Conservation (phyloP, 2,797 vertebrate species). For the Hybognathus amarus region DNA sequence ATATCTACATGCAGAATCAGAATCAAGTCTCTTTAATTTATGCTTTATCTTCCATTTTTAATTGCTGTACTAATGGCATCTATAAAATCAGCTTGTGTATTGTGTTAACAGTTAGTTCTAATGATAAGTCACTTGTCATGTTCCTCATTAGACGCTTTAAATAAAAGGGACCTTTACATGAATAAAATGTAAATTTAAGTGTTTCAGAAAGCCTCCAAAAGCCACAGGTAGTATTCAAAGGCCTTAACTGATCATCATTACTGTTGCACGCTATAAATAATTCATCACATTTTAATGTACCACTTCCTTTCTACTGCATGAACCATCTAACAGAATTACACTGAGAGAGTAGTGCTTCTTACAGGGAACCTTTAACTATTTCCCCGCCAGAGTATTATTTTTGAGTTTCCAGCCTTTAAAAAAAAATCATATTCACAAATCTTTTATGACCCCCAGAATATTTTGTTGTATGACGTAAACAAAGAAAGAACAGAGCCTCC, state of each 20-base stretch:
- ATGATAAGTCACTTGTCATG: neutral
- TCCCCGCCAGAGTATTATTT: neutral
- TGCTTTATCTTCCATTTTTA: neutral
- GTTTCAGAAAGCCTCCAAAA: conserved; percentile 25
- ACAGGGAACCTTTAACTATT: neutral
- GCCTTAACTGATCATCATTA: conserved; percentile 22
- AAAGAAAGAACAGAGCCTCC: neutral
- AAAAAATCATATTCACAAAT: neutral
- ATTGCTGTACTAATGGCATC: neutral
- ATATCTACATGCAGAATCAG: neutral
- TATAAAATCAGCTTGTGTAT: neutral
- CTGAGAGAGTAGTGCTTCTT: neutral
- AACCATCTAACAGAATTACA: neutral
- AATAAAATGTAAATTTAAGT: neutral
- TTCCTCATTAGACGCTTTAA: neutral
- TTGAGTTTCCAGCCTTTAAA: neutral
- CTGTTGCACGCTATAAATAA: conserved; percentile 47
- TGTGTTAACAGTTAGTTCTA: neutral
- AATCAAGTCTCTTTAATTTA: neutral
- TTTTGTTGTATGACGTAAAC: neutral
- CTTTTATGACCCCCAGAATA: neutral
- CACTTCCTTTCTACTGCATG: conserved; percentile 9
- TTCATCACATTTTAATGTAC: conserved; percentile 28
- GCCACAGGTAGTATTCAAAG: conserved; percentile 38
- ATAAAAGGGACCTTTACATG: neutral